Base-by-base conservation (phyloP, 2,113 vertebrate species). In the Psittacus erithacus region DNA sequence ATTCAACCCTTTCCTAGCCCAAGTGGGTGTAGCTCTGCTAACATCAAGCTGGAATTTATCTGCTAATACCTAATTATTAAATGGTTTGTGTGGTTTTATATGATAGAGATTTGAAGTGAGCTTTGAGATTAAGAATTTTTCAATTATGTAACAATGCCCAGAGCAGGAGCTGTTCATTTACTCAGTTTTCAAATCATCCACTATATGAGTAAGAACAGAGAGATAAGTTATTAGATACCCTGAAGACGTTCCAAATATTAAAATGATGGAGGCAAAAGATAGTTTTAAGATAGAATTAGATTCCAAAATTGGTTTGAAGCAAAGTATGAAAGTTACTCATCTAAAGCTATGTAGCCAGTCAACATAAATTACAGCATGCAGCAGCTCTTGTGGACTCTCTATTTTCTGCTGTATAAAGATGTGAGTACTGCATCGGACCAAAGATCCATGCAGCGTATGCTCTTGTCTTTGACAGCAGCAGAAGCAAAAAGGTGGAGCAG, bases 81-180 rank as follows among this genome's bases (percentile, higher is more conserved):
- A 92, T 73, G 74, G 73, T 76, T 92, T 93, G 52, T 92, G 95
- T 69, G 89, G 91, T 69, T 95, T 95, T 86, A 52, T 83, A 75
- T 44, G 76, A 87, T 44, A 79, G 4, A 39, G 81, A 84, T 91
- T 93, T 92, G 46, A 88, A 95, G 62, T 29, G 22, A 95, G 86
- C 60, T 95, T 89, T 91, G 73, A 81, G 83, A 93, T 76, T 55
- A 89, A 92, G 88, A 91, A 91, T 82, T 93, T 95, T 97, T 75
- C 83, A 82, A 44, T 91, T 92, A 93, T 52, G 69, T 75, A 96
- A 91, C 39, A 75, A 91, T 91, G 93, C 93, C 93, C 83, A 92
- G 44, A 96, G 95, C 91, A 93, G 86, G 10, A 91, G 57, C 70
- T 71, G 44, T 35, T 94, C 15, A 64, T 93, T 88, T 95, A 84